Conservation (phyloP, 2,888 invertebrate genomes). For the Cosmorhoe ocellata region DNA sequence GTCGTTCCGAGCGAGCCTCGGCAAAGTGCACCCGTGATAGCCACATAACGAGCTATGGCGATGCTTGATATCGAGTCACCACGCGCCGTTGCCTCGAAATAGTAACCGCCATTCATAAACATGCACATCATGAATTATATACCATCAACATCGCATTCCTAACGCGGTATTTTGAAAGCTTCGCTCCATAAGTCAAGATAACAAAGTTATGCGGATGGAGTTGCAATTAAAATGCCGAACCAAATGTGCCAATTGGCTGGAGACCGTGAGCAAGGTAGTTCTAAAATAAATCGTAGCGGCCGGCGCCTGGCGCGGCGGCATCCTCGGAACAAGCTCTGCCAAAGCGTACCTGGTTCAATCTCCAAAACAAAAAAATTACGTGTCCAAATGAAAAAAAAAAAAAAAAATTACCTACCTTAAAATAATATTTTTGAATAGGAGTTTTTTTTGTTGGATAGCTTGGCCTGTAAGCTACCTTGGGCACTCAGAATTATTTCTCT, state of each 20-base stretch:
- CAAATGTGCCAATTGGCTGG: conserved; percentile 67
- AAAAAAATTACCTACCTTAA: too few relatives aligned
- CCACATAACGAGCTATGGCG: conserved; percentile 51
- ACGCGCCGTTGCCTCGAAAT: conserved; percentile 67
- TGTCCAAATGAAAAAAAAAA: too few relatives aligned
- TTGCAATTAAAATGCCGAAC: conserved; percentile 69
- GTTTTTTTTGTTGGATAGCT: too few relatives aligned
- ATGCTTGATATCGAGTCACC: conserved; percentile 57
- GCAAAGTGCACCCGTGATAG: conserved; percentile 66
- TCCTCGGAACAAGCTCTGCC: too few relatives aligned
- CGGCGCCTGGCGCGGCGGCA: too few relatives aligned
- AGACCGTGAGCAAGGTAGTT: conserved; percentile 45
- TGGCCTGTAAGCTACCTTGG: too few relatives aligned
- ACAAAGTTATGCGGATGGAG: conserved; percentile 70
- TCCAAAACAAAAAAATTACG: too few relatives aligned
- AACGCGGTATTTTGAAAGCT: conserved; percentile 58
- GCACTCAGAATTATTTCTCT: too few relatives aligned
- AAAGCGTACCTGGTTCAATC: too few relatives aligned
- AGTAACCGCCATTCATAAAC: conserved; percentile 69
- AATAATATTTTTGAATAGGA: too few relatives aligned
- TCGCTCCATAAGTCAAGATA: conserved; percentile 71
- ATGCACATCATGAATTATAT: conserved; percentile 66
- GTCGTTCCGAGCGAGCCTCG: conserved; percentile 44
- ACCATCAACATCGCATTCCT: conserved; percentile 55
- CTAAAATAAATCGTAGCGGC: conserved; percentile 2